phyloP scores from a whole-genome alignment of 2,113 vertebrate genomes.

The Sciurus niger region DNA sequence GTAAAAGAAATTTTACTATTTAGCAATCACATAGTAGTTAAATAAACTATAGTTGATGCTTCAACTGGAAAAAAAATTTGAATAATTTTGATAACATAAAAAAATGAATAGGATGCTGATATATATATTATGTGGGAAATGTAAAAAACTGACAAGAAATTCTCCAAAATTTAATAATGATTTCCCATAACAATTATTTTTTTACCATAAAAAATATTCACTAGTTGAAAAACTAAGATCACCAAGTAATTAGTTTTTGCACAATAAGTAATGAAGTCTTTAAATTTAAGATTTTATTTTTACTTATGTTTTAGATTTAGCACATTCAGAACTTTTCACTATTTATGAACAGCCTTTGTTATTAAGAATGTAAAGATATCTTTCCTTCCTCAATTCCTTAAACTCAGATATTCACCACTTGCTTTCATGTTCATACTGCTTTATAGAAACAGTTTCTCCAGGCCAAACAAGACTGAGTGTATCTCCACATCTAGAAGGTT shows the following conservation, averaged over 20 bases:
- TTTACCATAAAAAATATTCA: neutral
- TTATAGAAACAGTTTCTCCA: neutral
- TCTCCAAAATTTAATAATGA: neutral
- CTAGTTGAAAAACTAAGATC: constrained; percentile 16
- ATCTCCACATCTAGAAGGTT: neutral
- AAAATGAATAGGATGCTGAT: constrained; percentile 11
- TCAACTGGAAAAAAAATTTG: neutral
- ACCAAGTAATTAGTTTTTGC: neutral
- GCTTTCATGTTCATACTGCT: neutral
- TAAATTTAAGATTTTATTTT: neutral
- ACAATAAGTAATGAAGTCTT: constrained; percentile 47
- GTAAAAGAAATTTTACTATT: neutral
- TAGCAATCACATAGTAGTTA: neutral
- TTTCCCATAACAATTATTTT: neutral
- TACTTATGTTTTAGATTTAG: neutral
- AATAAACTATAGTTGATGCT: neutral
- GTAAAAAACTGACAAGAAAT: neutral
- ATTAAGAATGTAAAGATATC: neutral
- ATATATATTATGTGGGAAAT: constrained; percentile 6
- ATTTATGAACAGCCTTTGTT: neutral
- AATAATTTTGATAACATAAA: constrained; percentile 36
- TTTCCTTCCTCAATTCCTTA: neutral
- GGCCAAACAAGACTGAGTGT: neutral
- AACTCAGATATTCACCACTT: neutral
- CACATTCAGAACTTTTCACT: neutral